A percentile compares a stretch with the other conserved stretches of the same genome.
Conservation (phyloP, 1,140 invertebrate genomes). For the Sitophilus oryzae region DNA sequence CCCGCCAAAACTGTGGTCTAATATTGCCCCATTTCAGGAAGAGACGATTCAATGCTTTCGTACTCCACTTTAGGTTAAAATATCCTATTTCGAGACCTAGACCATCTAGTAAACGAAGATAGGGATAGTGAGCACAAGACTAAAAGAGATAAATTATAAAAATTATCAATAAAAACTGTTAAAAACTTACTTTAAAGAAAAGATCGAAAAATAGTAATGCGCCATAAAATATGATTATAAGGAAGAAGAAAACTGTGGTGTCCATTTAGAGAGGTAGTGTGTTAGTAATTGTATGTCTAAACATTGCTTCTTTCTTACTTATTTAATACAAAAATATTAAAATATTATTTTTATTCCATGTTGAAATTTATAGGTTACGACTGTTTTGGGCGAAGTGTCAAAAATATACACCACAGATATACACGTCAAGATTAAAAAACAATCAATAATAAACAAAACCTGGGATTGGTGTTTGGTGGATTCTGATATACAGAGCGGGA, state of each 20-base stretch:
- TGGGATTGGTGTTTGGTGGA: no score
- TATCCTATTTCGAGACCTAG: constrained; percentile 66
- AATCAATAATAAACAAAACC: no score
- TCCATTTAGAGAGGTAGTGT: constrained; percentile 2
- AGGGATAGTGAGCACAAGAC: constrained; percentile 76
- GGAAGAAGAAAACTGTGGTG: background rate
- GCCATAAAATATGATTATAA: constrained; percentile 51
- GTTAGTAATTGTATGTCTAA: no score
- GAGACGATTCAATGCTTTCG: constrained; percentile 66
- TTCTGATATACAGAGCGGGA: no score
- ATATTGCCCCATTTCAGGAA: constrained; percentile 66
- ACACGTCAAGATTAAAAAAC: no score
- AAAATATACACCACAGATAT: no score
- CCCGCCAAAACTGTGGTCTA: constrained; percentile 55
- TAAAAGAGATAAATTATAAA: constrained; percentile 46
- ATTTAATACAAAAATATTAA: no score
- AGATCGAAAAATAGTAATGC: constrained; percentile 63
- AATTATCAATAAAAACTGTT: constrained; percentile 17
- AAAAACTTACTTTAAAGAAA: constrained; percentile 58
- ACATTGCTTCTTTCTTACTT: no score
- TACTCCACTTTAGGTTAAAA: constrained; percentile 69
- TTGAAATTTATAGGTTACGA: no score
- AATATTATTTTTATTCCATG: no score
- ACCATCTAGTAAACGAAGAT: constrained; percentile 66
- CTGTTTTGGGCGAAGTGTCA: no score